Percentiles rank a stretch among this genome's conserved stretches.
phyloP scores from a whole-genome alignment of 2,113 vertebrate genomes.

The Poicephalus meyeri region DNA sequence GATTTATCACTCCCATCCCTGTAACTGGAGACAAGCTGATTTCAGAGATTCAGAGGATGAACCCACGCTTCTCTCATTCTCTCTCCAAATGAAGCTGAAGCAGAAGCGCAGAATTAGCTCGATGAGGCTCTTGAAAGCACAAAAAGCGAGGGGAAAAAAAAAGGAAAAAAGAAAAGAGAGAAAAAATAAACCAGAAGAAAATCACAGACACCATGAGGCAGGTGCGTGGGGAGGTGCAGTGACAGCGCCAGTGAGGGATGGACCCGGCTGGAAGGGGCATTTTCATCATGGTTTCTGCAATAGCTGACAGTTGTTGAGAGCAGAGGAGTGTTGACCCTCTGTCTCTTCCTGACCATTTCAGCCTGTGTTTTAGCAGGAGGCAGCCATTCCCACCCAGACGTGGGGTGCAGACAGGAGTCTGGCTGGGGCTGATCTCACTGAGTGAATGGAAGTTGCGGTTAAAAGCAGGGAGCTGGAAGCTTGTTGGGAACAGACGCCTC shows the following conservation, averaged over 20 bases:
- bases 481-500: background rate
- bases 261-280: background rate
- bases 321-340: background rate
- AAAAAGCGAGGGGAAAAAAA: background rate
- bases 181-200: background rate
- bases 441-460: background rate
- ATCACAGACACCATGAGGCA: background rate
- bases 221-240: background rate
- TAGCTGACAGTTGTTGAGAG: background rate
- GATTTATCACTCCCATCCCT: slow-evolving; percentile 13
- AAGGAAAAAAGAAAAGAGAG: background rate
- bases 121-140: background rate
- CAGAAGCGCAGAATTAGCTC: background rate
- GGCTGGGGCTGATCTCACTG: background rate
- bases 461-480: background rate
- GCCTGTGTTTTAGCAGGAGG: background rate
- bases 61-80: background rate
- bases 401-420: background rate
- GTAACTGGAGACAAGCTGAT: background rate
- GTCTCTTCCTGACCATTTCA: background rate
- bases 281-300: background rate
- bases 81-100: background rate
- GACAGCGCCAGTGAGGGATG: background rate
- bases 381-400: background rate
- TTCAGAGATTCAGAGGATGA: background rate